Conservation (phyloP, 2,113 vertebrate genomes). For the Nettapus auritus region DNA sequence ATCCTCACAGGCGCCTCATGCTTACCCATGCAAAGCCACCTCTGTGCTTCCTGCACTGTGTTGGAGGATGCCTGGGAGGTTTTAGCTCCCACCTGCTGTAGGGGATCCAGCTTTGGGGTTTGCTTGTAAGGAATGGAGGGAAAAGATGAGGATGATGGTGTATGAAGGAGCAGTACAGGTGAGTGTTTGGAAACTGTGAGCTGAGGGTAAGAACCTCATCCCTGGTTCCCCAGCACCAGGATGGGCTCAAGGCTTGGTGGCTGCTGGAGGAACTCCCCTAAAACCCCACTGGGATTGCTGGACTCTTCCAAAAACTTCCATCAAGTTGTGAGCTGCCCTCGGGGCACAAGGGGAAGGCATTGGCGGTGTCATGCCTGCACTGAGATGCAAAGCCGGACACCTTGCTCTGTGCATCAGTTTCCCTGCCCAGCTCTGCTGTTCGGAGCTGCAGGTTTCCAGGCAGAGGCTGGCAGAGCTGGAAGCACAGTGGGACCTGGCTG, state of each 20-base stretch:
- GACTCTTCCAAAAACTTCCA: not conserved
- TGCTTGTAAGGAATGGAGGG: not conserved
- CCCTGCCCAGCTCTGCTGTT: not conserved
- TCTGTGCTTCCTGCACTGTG: not conserved
- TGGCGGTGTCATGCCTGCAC: not conserved
- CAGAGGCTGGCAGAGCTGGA: not conserved
- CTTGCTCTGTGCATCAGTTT: not conserved
- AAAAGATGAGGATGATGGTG: rapidly evolving
- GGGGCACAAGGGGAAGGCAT: not conserved
- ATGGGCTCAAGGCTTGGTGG: not conserved
- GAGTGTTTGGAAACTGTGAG: rapidly evolving
- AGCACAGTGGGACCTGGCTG: not conserved
- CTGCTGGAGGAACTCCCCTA: not conserved
- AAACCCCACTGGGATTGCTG: rapidly evolving
- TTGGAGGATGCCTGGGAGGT: not conserved
- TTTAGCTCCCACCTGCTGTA: not conserved
- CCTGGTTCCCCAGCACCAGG: not conserved
- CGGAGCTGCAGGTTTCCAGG: not conserved
- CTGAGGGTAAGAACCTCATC: not conserved
- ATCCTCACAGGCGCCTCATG: not conserved
- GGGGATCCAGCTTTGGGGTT: rapidly evolving
- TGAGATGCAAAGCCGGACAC: not conserved
- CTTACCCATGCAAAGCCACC: not conserved
- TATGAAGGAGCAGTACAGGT: not conserved
- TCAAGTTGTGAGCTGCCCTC: not conserved